Evolutionary conservation across 2,888 invertebrate species (phyloP), one percentile per base, ranked within the genome.

Genomic region (Peribatodes rhomboidaria): DNA sequence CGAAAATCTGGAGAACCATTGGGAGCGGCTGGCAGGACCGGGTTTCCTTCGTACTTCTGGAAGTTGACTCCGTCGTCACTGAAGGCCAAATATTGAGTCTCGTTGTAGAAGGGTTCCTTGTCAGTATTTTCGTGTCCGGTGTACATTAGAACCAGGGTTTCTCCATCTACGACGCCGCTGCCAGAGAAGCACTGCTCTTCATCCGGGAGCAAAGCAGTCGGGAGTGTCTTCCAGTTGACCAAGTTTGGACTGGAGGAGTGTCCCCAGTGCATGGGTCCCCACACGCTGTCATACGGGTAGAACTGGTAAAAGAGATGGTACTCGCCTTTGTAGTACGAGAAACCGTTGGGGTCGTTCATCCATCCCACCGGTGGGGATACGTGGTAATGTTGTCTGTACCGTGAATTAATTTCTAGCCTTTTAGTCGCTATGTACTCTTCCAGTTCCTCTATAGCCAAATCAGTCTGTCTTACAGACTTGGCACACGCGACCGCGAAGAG

Each of bases 321-420:
- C 70, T 90, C 83, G 14, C 93, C 94, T 46, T 91, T 87, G 75
- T 86, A 91, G 71, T 82, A 93, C 0, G 92, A 88, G 74, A 94
- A 92, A 8, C 94, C 94, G 65, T 94, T 94, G 0, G 94, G 94
- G 62, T 94, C 94, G 71, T 94, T 94, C 78, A 94, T 90, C 94
- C 94, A 94, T 13, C 94, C 94, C 0, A 92, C 89, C 0, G 92
- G 93, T 0, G 89, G 87, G 0, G 83, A 77, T 2, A 92, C 82
- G 68, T 93, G 93, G 66, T 91, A 93, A 1, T 85, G 85, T 4
- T 84, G 80, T 64, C 89, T 80, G 68, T 84, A 93, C 22, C 90
- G 80, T 1, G 79, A 84, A 57, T 90, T 88, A 8, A 93, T 85
- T 8, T 87, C 82, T 4, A 70, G 52, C 60, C 79, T 85, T 67